Base-by-base conservation (phyloP, 2,797 vertebrate species). In the Halcyon leucocephala region DNA sequence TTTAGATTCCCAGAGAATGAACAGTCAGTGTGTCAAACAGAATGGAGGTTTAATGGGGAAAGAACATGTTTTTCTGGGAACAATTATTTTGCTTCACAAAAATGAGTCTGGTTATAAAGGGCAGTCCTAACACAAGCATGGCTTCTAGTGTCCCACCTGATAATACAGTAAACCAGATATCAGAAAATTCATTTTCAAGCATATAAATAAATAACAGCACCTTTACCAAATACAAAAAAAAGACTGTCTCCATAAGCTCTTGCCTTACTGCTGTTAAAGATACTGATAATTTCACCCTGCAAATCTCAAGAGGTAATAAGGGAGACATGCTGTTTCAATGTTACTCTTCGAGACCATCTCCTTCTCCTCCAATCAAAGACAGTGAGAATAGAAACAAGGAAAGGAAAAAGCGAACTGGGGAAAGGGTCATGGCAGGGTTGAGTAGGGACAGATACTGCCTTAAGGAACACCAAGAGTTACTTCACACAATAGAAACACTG, bases 1-100 rank as follows among this genome's bases (percentile, higher is more conserved):
- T 93, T 87, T 86, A 88, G 60, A 90, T 73, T 95, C 77, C 42
- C 48, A 90, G 33, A 80, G 80, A 91, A 77, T 31, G 67, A 94
- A 73, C 41, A 83, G 60, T 62, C 29, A 79, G 52, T n/a, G 37
- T 87, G 71, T 85, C 74, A 93, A 93, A 85, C 0, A 82, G 74
- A 92, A 87, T 4, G n/a, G 49, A 82, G 13, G 33, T 82, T 78
- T 82, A 76, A 90, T 46, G 44, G 51, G 26, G 60, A 79, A 83
- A 41, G 41, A 89, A 70, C 17, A 42, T 3, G 2, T 73, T 90
- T 92, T 89, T 61, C 94, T 95, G 82, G 60, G 82, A 91, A 91
- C 46, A 67, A 89, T 85, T 93, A 80, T 61, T 93, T 74, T 67
- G 54, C 49, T 57, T 91, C 37, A 82, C 49, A 61, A 85, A 96